Base-by-base conservation (phyloP, 2,113 vertebrate genomes). In the Theropithecus gelada region DNA sequence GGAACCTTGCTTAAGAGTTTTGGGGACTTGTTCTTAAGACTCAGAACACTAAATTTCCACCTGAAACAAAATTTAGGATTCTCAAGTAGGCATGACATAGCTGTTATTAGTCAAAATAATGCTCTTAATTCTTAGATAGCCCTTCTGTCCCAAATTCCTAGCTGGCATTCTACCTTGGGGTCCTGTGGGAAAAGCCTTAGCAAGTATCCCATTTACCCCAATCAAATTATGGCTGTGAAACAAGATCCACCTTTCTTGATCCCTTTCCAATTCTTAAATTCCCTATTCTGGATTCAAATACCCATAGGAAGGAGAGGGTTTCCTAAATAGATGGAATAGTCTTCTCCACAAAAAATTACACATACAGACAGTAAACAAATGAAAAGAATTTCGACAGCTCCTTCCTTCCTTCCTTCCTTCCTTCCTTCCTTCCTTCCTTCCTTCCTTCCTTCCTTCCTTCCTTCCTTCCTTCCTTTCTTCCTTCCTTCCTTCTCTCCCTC, bases 401-500 rank as follows among this genome's bases (percentile, higher is more conserved):
- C 73, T 75, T 11, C 61, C 32, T 55, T 17, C 52, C 5, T 2
- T 55, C 52, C 6, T 48, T 20, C 38, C 27, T 27, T 20, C 18
- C 25, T 17, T 6, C 32, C 5, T 3, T 5, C 68, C 40, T 3
- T 7, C 64, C 30, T 7, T 16, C 30, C 5, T 0, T 27, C 59
- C 7, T 25, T 25, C 8, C 23, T 32, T 0, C 32, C 1, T 27
- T 0, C 59, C 7, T 25, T 9, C 57, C 6, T 25, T 3, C 57
- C 22, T 59, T 4, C n/a, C 81, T 81, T 11, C 16, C n/a, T n/a
- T n/a, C n/a, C n/a, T n/a, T n/a, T n/a, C n/a, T n/a, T n/a, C n/a
- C n/a, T n/a, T n/a, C 61, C 32, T 55, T 17, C 52, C 5, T 1
- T 55, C 52, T 14, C 6, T 18, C 52, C 17, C 4, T 55, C 52